Evolutionary conservation across 2,797 vertebrate genomes (phyloP).

Genomic region (Serranus cabrilla): DNA sequence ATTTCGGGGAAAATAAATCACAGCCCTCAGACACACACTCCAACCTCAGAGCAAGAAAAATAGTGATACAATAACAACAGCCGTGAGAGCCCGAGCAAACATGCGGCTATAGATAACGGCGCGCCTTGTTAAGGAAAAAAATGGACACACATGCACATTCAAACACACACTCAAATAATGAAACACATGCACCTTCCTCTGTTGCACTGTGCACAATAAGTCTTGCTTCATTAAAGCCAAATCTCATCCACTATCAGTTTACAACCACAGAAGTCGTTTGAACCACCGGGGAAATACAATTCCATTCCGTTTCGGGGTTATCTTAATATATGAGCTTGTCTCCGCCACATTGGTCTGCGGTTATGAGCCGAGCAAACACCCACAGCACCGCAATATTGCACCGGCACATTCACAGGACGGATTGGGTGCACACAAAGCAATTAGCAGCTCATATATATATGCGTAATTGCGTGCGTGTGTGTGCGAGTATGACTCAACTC

Average conservation of each 20-base stretch:
- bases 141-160: slow-evolving; percentile 41
- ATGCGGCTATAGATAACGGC: slow-evolving; percentile 53
- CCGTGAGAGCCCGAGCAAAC: slow-evolving; percentile 29
- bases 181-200: slow-evolving; percentile 69
- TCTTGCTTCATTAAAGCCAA: slow-evolving; percentile 88
- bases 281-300: slow-evolving; percentile 86
- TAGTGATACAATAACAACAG: slow-evolving; percentile 45
- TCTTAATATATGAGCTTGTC: slow-evolving; percentile 87
- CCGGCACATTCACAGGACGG: slow-evolving; percentile 69
- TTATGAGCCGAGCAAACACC: slow-evolving; percentile 85
- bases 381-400: slow-evolving; percentile 81
- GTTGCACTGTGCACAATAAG: slow-evolving; percentile 81
- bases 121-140: slow-evolving; percentile 59
- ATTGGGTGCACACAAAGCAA: slow-evolving; percentile 83
- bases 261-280: slow-evolving; percentile 85
- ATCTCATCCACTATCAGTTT: slow-evolving; percentile 87
- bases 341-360: slow-evolving; percentile 79
- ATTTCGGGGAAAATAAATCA: slow-evolving; percentile 78
- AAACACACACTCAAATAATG: slow-evolving; percentile 61
- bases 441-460: slow-evolving; percentile 78
- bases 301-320: slow-evolving; percentile 85
- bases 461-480: slow-evolving; percentile 47
- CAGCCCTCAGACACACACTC: slow-evolving; percentile 54
- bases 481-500: slow-evolving; percentile 48
- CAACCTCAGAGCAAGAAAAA: slow-evolving; percentile 49